Percentiles rank a stretch among this genome's conserved stretches.
Evolutionary conservation across 2,797 vertebrate genomes (phyloP).

Genomic region (Coccyzus lansbergi): DNA sequence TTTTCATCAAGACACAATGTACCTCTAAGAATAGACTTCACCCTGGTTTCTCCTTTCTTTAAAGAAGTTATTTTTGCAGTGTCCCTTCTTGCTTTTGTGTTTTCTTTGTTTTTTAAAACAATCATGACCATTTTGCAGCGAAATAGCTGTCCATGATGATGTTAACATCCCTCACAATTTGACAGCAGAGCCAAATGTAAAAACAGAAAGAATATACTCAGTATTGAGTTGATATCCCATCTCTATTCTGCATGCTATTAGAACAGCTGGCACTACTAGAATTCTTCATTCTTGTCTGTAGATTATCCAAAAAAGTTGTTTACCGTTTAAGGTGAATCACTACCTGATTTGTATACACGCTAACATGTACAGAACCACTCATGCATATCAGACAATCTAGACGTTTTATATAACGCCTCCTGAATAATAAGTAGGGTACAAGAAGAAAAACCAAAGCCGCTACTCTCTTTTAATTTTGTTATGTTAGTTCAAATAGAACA

Average conservation of each 20-base stretch:
- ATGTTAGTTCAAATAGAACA: not conserved
- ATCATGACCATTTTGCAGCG: not conserved
- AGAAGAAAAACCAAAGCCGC: not conserved
- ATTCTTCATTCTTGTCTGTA: not conserved
- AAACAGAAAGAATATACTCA: not conserved
- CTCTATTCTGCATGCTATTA: not conserved
- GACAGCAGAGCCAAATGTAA: not conserved
- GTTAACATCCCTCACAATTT: not conserved
- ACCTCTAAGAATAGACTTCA: constrained; percentile 36
- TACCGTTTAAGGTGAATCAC: not conserved
- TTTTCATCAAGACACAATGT: constrained; percentile 28
- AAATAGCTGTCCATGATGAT: not conserved
- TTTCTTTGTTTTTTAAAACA: not conserved
- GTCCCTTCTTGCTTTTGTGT: not conserved
- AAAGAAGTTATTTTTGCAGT: not conserved
- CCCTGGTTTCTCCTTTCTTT: not conserved
- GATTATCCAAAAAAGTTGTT: not conserved
- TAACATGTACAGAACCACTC: not conserved
- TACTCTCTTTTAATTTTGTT: not conserved
- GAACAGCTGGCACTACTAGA: not conserved
- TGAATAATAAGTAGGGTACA: not conserved
- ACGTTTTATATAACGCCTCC: not conserved
- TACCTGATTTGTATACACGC: not conserved
- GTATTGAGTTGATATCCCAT: not conserved
- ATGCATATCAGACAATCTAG: not conserved